phyloP scores from a whole-genome alignment of 2,113 vertebrate species.

The Sisor rabdophorus region DNA sequence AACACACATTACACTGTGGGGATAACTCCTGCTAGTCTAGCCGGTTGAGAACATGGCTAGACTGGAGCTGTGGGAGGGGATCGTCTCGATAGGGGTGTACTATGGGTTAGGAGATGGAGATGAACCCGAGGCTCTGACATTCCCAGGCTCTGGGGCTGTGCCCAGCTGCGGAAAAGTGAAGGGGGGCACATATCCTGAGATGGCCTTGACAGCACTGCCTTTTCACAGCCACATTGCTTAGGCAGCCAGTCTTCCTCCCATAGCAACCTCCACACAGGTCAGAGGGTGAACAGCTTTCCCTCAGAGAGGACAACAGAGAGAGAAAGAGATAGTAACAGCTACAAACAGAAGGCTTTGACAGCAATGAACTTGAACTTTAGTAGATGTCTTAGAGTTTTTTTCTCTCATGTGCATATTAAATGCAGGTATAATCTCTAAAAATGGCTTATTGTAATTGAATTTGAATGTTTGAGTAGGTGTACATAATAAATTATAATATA shows the following conservation, averaged over 20 bases:
- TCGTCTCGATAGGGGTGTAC: slow-evolving; percentile 22
- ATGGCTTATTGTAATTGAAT: no score
- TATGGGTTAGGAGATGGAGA: slow-evolving; percentile 46
- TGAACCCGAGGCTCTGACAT: slow-evolving; percentile 58
- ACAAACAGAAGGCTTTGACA: slow-evolving; percentile 39
- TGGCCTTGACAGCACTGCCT: slow-evolving; percentile 72
- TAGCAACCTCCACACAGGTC: slow-evolving; percentile 72
- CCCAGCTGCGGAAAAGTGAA: slow-evolving; percentile 51
- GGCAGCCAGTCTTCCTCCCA: slow-evolving; percentile 62
- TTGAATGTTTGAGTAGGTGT: no score
- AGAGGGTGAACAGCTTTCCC: slow-evolving; percentile 62
- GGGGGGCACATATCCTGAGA: slow-evolving; percentile 62
- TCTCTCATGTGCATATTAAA: neutral
- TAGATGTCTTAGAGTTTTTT: slow-evolving; percentile 14
- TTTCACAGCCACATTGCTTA: slow-evolving; percentile 71
- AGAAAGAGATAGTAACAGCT: slow-evolving; percentile 21
- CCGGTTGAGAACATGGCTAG: slow-evolving; percentile 35
- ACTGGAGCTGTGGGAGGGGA: slow-evolving; percentile 40
- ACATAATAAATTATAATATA: no score
- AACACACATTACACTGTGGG: neutral
- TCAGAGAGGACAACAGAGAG: slow-evolving; percentile 42
- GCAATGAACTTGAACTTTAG: slow-evolving; percentile 52
- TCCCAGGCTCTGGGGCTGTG: slow-evolving; percentile 62
- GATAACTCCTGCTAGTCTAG: slow-evolving; percentile 19
- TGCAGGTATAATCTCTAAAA: neutral